phyloP scores from a whole-genome alignment of 2,888 invertebrate genomes.

The Autographa gamma region DNA sequence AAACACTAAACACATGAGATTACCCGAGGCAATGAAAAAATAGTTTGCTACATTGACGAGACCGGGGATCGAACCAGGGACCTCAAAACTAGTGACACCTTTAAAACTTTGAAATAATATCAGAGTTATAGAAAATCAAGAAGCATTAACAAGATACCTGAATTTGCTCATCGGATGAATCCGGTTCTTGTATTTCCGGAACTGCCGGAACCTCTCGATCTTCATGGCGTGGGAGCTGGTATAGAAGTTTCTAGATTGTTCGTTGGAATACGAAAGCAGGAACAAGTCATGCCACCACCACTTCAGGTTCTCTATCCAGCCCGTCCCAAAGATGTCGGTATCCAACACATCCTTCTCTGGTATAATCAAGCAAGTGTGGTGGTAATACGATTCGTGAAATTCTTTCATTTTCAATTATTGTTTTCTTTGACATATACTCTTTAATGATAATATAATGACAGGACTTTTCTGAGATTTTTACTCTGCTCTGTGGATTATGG shows the following conservation, averaged over 20 bases:
- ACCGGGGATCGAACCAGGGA: no score
- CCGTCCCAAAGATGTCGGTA: slow-evolving; percentile 57
- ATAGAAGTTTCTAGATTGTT: slow-evolving; percentile 59
- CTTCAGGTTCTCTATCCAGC: slow-evolving; percentile 33
- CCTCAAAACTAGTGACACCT: no score
- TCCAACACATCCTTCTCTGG: slow-evolving; percentile 66
- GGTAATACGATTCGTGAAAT: slow-evolving; percentile 55
- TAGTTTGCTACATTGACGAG: no score
- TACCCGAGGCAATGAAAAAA: no score
- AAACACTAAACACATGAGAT: no score
- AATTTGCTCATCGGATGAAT: slow-evolving; percentile 69
- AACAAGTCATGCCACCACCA: slow-evolving; percentile 68
- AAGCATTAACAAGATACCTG: slow-evolving; percentile 6
- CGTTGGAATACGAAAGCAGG: slow-evolving; percentile 62
- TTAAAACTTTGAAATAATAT: no score
- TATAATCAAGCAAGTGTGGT: slow-evolving; percentile 62
- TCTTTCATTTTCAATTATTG: neutral
- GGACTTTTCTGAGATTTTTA: no score
- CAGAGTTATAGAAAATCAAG: no score
- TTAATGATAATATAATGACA: neutral
- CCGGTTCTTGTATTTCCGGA: slow-evolving; percentile 50
- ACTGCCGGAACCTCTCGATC: slow-evolving; percentile 64
- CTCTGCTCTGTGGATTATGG: no score
- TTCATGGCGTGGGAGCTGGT: slow-evolving; percentile 65
- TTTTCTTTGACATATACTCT: neutral